Evolutionary conservation across 2,797 vertebrate species (phyloP).

Genomic region (Danio jaintianensis): DNA sequence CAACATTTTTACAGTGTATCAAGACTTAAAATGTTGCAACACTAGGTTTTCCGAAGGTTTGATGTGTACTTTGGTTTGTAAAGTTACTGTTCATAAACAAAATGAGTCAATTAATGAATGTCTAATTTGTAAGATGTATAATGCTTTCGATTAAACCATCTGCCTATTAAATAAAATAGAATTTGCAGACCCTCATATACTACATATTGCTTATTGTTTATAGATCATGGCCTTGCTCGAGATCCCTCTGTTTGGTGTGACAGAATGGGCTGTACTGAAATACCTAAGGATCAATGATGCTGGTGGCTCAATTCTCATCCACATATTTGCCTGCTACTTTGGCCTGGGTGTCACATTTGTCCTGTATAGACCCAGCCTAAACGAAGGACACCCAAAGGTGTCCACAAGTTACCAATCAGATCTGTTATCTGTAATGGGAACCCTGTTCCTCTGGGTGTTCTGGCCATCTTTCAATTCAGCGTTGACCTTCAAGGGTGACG

Average conservation of each 20-base stretch:
- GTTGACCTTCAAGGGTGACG: constrained; percentile 76
- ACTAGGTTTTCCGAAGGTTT: background rate
- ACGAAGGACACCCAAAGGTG: constrained; percentile 76
- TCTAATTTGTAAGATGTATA: background rate
- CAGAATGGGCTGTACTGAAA: constrained; percentile 80
- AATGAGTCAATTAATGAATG: background rate
- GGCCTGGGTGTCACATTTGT: constrained; percentile 83
- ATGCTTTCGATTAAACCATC: background rate
- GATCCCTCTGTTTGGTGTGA: constrained; percentile 78
- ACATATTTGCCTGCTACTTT: constrained; percentile 88
- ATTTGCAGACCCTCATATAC: background rate
- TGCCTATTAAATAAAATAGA: background rate
- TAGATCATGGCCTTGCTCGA: constrained; percentile 81
- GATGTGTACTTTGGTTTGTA: background rate
- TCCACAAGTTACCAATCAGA: constrained; percentile 79
- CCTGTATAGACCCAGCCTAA: constrained; percentile 75
- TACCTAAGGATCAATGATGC: constrained; percentile 82
- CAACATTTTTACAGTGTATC: background rate
- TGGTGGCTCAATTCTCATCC: constrained; percentile 86
- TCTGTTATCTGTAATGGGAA: constrained; percentile 82
- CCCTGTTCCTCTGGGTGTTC: constrained; percentile 88
- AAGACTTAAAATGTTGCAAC: background rate
- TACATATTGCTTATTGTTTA: constrained; percentile 17
- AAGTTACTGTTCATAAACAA: background rate
- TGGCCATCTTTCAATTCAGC: constrained; percentile 89